These are phyloP conservation scores for Lasiurus borealis DNA, from an alignment of 2,113 vertebrate species.

Conservation along the genomic window DNA sequence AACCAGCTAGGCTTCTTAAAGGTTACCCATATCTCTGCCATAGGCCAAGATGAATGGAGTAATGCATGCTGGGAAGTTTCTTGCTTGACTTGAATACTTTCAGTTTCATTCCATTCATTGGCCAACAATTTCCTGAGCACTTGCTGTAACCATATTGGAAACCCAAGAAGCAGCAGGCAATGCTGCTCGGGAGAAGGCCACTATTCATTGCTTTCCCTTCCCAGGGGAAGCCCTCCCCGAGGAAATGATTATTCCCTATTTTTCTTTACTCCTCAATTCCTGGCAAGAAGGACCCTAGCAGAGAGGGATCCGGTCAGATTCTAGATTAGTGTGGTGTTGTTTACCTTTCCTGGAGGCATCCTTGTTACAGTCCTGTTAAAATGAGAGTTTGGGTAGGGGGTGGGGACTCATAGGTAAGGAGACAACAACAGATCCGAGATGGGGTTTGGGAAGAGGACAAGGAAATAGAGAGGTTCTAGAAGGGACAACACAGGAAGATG, in stretches of 20 bases:
- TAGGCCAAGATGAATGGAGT: not conserved
- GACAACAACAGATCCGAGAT: not conserved
- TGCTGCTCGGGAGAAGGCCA: not conserved
- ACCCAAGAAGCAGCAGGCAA: not conserved
- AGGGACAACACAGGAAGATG: not conserved
- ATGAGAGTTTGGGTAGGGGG: not conserved
- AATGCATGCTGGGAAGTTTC: not conserved
- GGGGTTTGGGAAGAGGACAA: not conserved
- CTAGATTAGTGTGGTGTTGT: not conserved
- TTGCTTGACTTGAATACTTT: not conserved
- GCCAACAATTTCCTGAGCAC: not conserved
- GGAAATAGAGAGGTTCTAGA: not conserved
- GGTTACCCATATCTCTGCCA: fast-evolving
- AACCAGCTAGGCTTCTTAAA: not conserved
- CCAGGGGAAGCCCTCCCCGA: not conserved
- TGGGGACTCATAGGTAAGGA: not conserved
- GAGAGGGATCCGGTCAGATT: not conserved
- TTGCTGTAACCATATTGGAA: not conserved
- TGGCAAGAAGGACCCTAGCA: not conserved
- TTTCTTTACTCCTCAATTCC: not conserved
- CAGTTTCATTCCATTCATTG: not conserved
- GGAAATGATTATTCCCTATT: not conserved
- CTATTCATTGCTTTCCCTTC: not conserved
- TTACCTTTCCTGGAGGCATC: not conserved
- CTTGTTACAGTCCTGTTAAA: not conserved